A percentile compares a stretch with the other conserved stretches of the same genome.
Conservation (phyloP, 2,797 vertebrate genomes). For the Scomberomorus guttatus region DNA sequence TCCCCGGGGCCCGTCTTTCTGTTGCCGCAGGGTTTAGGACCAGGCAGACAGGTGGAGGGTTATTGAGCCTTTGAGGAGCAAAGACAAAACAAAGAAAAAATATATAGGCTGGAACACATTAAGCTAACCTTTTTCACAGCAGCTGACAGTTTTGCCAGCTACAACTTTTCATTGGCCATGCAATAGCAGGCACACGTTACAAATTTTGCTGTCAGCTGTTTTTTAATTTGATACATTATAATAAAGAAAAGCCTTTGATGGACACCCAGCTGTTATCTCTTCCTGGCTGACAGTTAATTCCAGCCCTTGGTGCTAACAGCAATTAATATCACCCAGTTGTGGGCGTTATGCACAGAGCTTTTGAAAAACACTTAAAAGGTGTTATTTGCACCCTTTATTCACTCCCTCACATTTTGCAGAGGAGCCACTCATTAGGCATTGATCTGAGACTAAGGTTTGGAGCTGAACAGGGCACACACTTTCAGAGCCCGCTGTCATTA, state of each 20-base stretch:
- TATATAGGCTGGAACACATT: constrained; percentile 11
- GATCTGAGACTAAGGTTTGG: constrained; percentile 53
- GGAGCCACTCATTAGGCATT: constrained; percentile 53
- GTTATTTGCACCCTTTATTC: constrained; percentile 66
- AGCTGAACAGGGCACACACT: constrained; percentile 35
- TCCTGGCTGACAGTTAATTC: constrained; percentile 50
- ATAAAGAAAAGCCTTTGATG: constrained; percentile 38
- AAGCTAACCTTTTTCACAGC: constrained; percentile 23
- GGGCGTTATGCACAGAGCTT: constrained; percentile 42
- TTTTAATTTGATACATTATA: constrained; percentile 19
- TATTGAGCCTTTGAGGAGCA: constrained; percentile 58
- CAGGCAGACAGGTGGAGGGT: constrained; percentile 76
- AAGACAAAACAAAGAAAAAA: constrained; percentile 54
- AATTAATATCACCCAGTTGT: constrained; percentile 67
- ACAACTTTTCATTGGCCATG: constrained; percentile 9
- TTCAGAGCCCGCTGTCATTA: constrained; percentile 55
- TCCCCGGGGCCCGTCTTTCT: constrained; percentile 60
- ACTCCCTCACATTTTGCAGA: constrained; percentile 40
- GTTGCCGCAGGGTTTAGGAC: constrained; percentile 65
- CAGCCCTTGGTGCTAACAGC: constrained; percentile 52
- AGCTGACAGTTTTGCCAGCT: constrained; percentile 43
- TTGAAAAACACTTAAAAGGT: constrained; percentile 59
- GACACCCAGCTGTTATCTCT: constrained; percentile 57
- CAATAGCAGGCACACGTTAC: constrained; percentile 28
- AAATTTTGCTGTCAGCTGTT: constrained; percentile 37